Percentiles rank a stretch among this genome's conserved stretches.
These are phyloP conservation scores for Meles meles DNA, from an alignment of 2,113 vertebrate species.

Conservation along the genomic window DNA sequence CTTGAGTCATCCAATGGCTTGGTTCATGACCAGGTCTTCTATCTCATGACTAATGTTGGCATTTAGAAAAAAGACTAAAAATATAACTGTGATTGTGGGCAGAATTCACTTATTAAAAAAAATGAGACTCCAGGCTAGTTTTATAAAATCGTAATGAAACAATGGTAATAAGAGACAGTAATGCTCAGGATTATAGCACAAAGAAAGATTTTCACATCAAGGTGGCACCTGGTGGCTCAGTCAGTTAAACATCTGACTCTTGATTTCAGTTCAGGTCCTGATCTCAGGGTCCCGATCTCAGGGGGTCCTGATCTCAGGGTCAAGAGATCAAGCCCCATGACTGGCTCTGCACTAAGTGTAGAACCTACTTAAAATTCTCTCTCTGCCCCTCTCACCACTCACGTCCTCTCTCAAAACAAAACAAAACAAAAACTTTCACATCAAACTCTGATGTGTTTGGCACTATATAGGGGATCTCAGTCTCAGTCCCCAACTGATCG, in stretches of 20 bases:
- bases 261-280: not conserved
- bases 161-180: not conserved
- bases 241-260: not conserved
- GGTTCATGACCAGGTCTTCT: conserved; percentile 29
- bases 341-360: not conserved
- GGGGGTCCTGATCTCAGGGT: not conserved
- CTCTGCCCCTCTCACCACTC: not conserved
- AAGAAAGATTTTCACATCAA: not conserved
- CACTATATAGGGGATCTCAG: not conserved
- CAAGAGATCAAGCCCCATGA: not conserved
- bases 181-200: not conserved
- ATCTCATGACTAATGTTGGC: conserved; percentile 52
- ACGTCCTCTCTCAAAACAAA: not conserved
- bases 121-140: not conserved
- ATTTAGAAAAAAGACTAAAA: conserved; percentile 51
- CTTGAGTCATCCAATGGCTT: conserved; percentile 51
- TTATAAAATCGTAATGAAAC: conserved; percentile 42
- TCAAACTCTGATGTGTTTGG: not conserved
- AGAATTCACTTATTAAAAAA: not conserved
- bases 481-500: not conserved
- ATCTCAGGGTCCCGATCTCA: not conserved
- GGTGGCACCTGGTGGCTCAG: not conserved
- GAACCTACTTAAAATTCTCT: not conserved
- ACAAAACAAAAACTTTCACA: not conserved
- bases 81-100: conserved; percentile 13